These are phyloP conservation scores for Malaclemys terrapin DNA, from an alignment of 2,113 vertebrate genomes.

Conservation along the genomic window DNA sequence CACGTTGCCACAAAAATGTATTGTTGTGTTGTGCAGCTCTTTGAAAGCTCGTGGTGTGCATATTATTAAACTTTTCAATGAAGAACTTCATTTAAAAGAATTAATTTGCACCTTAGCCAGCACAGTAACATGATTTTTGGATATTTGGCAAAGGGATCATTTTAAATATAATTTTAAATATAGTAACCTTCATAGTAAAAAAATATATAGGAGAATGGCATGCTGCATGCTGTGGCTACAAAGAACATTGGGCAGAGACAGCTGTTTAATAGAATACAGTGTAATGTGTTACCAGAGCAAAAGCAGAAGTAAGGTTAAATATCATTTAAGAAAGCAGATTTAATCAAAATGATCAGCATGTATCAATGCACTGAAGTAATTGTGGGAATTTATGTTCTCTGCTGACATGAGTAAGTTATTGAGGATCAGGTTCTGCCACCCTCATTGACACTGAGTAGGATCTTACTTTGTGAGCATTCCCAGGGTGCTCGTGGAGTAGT, in stretches of 20 bases:
- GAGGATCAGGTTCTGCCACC: neutral
- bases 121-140: neutral
- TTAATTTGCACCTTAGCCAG: neutral
- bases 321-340: neutral
- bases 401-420: neutral
- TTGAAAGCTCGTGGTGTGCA: slow-evolving; percentile 19
- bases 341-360: neutral
- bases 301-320: neutral
- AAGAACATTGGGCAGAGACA: neutral
- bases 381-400: neutral
- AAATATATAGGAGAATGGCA: neutral
- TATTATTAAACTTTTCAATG: slow-evolving; percentile 2
- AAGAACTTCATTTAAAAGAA: neutral
- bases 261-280: neutral
- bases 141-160: neutral
- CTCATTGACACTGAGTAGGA: neutral
- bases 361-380: neutral
- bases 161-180: neutral
- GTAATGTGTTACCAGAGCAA: neutral
- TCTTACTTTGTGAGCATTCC: neutral
- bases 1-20: slow-evolving; percentile 2
- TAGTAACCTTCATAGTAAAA: neutral
- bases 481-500: neutral
- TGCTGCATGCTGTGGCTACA: neutral
- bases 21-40: neutral